phyloP scores from a whole-genome alignment of 2,113 vertebrate species.

The Upupa epops region DNA sequence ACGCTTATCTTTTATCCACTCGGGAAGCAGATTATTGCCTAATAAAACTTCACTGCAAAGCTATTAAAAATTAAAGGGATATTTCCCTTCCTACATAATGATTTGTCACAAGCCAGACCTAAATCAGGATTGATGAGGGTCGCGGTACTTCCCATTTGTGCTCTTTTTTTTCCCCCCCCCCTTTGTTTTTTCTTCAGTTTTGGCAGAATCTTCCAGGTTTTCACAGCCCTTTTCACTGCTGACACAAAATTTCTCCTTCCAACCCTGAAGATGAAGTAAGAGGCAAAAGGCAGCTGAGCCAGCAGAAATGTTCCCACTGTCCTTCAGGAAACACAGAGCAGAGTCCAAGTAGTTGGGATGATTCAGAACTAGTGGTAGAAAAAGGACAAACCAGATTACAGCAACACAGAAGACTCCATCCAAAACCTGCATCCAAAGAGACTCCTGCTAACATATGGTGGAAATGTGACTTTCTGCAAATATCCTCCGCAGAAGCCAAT shows the following conservation, averaged over 20 bases:
- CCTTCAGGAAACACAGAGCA: constrained; percentile 36
- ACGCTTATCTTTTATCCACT: constrained; percentile 54
- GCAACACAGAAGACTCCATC: constrained; percentile 66
- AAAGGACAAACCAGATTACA: constrained; percentile 70
- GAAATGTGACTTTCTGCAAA: constrained; percentile 75
- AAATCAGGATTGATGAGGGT: constrained; percentile 38
- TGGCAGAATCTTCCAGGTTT: neutral
- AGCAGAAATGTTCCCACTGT: constrained; percentile 50
- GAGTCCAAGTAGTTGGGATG: constrained; percentile 58
- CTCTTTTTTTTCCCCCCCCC: too few relatives aligned
- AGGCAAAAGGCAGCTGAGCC: constrained; percentile 41
- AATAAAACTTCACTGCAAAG: constrained; percentile 65
- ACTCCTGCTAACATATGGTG: constrained; percentile 74
- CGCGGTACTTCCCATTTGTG: neutral
- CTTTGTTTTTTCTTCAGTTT: neutral
- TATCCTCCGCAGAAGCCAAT: constrained; percentile 70
- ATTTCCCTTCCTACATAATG: constrained; percentile 56
- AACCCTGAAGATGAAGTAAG: neutral
- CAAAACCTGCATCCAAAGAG: constrained; percentile 73
- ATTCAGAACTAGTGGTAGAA: constrained; percentile 64
- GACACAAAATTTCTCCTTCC: neutral
- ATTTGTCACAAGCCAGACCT: constrained; percentile 53
- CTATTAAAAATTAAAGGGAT: constrained; percentile 67
- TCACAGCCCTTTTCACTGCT: neutral
- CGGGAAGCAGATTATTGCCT: constrained; percentile 58